Percentiles rank a stretch among this genome's conserved stretches.
phyloP scores from a whole-genome alignment of 1,140 invertebrate genomes.

The Zaprionus ghesquierei region DNA sequence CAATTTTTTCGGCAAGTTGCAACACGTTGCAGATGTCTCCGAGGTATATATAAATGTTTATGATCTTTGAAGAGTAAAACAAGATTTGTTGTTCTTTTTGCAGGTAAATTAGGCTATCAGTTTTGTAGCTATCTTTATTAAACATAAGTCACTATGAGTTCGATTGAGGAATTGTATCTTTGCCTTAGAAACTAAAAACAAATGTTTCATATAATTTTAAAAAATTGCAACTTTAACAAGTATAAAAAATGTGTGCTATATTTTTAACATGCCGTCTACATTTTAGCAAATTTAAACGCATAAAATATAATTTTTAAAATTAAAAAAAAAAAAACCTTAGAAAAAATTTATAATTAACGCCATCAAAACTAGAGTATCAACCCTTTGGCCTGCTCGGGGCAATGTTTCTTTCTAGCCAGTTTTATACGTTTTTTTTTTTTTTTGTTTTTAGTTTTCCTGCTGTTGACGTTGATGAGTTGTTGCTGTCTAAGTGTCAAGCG shows the following conservation, averaged over 20 bases:
- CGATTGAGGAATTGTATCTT: too few relatives aligned
- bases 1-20: background rate
- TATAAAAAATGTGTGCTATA: too few relatives aligned
- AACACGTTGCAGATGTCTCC: background rate
- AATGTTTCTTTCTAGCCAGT: constrained; percentile 17
- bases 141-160: background rate
- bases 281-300: too few relatives aligned
- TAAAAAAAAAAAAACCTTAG: too few relatives aligned
- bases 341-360: background rate
- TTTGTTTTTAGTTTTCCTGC: constrained; percentile 45
- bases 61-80: too few relatives aligned
- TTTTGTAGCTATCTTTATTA: background rate
- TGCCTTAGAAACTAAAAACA: too few relatives aligned
- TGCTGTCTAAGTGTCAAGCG: constrained; percentile 78
- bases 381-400: background rate
- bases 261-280: too few relatives aligned
- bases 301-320: too few relatives aligned
- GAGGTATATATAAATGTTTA: too few relatives aligned
- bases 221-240: too few relatives aligned
- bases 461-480: constrained; percentile 79
- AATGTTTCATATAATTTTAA: too few relatives aligned
- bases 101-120: background rate
- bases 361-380: background rate
- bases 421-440: constrained; percentile 3
- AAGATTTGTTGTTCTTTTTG: background rate